phyloP scores from a whole-genome alignment of 2,888 invertebrate genomes.

The Sepiola atlantica region DNA sequence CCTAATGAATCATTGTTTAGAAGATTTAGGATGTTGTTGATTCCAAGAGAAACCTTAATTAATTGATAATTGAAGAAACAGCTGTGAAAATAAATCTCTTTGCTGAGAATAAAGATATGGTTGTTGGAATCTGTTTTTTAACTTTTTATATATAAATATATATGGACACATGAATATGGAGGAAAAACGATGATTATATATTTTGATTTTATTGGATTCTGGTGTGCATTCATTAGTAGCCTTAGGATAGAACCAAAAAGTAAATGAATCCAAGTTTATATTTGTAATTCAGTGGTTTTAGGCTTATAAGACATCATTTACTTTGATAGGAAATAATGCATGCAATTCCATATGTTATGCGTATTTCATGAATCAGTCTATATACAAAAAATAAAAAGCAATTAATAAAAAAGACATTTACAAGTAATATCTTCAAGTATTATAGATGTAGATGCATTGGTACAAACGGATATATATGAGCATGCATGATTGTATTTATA shows the following conservation, averaged over 20 bases:
- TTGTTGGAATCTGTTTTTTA: too few species aligned
- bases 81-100: too few species aligned
- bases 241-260: not conserved
- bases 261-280: not conserved
- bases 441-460: not conserved
- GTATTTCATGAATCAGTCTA: not conserved
- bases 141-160: not conserved
- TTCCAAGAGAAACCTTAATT: too few species aligned
- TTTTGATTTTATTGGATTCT: constrained; percentile 24
- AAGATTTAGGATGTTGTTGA: too few species aligned
- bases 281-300: not conserved
- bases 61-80: too few species aligned
- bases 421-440: not conserved
- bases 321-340: not conserved
- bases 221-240: not conserved
- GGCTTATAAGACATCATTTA: constrained; percentile 32
- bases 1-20: too few species aligned
- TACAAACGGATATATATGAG: not conserved
- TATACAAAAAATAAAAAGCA: not conserved
- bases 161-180: too few species aligned
- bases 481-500: too few species aligned
- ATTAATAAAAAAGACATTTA: not conserved
- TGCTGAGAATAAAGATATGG: too few species aligned
- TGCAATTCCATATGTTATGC: constrained; percentile 6
- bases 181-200: not conserved